Evolutionary conservation across 2,888 invertebrate species (phyloP), one percentile per base, ranked within the genome.

Genomic region (Drosophila anomalipes): DNA sequence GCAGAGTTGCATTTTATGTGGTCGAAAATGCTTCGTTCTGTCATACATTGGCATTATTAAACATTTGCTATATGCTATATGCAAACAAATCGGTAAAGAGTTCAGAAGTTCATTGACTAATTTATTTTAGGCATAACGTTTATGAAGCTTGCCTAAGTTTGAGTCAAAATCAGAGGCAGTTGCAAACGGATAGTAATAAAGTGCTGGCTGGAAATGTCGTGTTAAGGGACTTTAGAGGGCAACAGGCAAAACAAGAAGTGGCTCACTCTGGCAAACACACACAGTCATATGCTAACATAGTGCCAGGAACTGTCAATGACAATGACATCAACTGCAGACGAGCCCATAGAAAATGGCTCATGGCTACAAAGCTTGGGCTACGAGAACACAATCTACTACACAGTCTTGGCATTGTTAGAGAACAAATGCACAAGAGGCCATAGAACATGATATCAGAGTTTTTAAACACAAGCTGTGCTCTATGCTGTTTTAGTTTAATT

Each of bases 291-390:
- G 89, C 75, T 83, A 85, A 89, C 70, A 86, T 66, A 71, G 67
- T 72, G 63, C 79, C 64, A 72, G 76, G 69, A 72, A 77, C 87
- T 89, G 89, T 77, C 87, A 83, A 79, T 87, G 91, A 89, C 86
- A 87, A 79, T 86, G 89, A 83, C 87, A 90, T 89, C 89, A 86
- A 81, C 78, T 86, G 86, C 90, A 86, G 90, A 77, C 83, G 78
- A 77, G 72, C 80, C 83, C 81, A 86, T 76, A 75, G 77, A 85
- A 76, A 68, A 68, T 70, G 61, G 66, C 51, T 72, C 70, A 76
- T 81, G 63, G 52, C 70, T 77, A 71, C 84, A 68, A 64, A 77
- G 59, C 47, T 62, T 44, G 60, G 62, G 57, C 62, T 41, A 41
- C 47, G 44, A 69, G 30, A 32, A 16, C 30, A 59, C 58, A 58